phyloP scores from a whole-genome alignment of 37 sponge, comb jelly and placozoan genomes.

The Geodia barretti region DNA sequence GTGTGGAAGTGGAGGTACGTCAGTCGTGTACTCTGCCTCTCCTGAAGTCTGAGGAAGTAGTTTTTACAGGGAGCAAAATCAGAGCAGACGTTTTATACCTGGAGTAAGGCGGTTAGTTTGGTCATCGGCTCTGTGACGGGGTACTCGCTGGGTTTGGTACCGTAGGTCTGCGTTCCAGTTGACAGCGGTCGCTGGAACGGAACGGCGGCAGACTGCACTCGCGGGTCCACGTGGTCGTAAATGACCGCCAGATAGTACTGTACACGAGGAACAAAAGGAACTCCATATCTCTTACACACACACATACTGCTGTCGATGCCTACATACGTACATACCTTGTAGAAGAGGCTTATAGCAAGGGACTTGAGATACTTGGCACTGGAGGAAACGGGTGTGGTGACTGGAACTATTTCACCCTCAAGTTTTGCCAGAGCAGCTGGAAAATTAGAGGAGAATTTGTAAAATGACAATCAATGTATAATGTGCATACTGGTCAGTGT shows the following conservation, averaged over 20 bases:
- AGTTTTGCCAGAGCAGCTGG: constrained; percentile 49
- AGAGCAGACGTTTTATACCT: constrained; percentile 15
- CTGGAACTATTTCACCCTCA: constrained; percentile 51
- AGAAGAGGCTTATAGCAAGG: constrained; percentile 67
- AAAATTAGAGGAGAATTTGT: background rate
- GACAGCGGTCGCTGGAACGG: constrained; percentile 68
- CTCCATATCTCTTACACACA: background rate
- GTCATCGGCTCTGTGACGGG: constrained; percentile 72
- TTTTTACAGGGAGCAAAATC: background rate
- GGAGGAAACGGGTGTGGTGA: constrained; percentile 43
- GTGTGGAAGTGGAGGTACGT: constrained; percentile 50
- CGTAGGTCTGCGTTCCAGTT: constrained; percentile 50
- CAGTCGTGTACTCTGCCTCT: constrained; percentile 81
- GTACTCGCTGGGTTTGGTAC: constrained; percentile 39
- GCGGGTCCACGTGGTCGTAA: constrained; percentile 13
- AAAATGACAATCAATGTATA: background rate
- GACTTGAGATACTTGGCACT: constrained; percentile 61
- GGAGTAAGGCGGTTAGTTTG: constrained; percentile 62
- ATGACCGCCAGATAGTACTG: constrained; percentile 71
- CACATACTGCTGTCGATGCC: background rate
- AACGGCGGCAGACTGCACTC: constrained; percentile 61
- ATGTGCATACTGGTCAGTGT: constrained; percentile 60
- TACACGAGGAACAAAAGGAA: background rate
- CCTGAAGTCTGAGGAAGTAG: constrained; percentile 61
- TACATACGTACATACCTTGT: constrained; percentile 62